Conservation (phyloP, 2,113 vertebrate species). For the Chroicocephalus ridibundus region DNA sequence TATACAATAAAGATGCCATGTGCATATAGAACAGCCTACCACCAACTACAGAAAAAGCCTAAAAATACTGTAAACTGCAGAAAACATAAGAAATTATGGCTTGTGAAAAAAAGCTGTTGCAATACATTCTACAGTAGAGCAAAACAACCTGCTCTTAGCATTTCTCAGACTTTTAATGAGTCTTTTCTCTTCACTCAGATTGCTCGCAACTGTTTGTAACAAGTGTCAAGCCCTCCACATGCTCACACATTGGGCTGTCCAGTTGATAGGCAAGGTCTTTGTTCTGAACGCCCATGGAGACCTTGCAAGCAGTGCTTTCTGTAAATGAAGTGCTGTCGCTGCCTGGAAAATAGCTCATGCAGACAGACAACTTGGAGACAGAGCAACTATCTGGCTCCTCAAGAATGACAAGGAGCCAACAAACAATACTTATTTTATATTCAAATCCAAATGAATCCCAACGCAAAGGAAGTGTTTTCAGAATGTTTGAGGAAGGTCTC, state of each 20-base stretch:
- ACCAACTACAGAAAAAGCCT: neutral
- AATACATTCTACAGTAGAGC: neutral
- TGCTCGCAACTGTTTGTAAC: neutral
- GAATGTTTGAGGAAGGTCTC: neutral
- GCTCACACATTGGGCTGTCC: neutral
- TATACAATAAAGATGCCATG: neutral
- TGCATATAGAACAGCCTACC: neutral
- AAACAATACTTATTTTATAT: neutral
- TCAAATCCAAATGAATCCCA: neutral
- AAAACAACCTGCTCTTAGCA: neutral
- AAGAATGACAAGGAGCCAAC: neutral
- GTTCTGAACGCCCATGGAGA: neutral
- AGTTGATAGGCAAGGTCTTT: neutral
- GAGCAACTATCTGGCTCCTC: neutral
- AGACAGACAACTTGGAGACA: neutral
- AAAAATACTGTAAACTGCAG: neutral
- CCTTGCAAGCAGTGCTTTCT: neutral
- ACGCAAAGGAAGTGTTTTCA: neutral
- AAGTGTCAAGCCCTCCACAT: neutral
- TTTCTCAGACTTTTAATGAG: neutral
- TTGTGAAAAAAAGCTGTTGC: neutral
- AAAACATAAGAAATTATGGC: neutral
- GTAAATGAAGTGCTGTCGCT: neutral
- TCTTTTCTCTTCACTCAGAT: neutral
- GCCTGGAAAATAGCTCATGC: neutral